Evolutionary conservation across 1,140 invertebrate genomes (phyloP).

Genomic region (Rhynchophorus ferrugineus): DNA sequence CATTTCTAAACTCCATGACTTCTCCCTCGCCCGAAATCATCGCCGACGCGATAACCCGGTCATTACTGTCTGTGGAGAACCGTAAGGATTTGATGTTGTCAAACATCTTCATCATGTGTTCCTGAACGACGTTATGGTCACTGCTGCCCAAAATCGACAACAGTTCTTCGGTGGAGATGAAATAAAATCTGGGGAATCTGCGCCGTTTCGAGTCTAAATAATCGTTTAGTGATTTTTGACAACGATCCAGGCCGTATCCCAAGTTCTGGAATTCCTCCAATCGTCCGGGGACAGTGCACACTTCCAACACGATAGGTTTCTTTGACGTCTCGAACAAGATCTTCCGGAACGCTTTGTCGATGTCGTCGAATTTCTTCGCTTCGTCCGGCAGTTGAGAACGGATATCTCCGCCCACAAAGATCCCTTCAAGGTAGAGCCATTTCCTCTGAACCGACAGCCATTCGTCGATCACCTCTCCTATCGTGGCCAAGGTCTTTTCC

Average conservation of each 20-base stretch:
- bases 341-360: conserved; percentile 72
- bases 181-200: conserved; percentile 84
- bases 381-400: conserved; percentile 76
- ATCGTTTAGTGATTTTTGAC: conserved; percentile 84
- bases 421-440: conserved; percentile 86
- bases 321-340: conserved; percentile 78
- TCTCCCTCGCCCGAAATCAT: conserved; percentile 83
- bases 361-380: conserved; percentile 80
- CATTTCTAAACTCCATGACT: conserved; percentile 70
- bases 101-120: conserved; percentile 93
- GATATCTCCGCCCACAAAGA: conserved; percentile 84
- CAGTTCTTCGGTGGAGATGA: conserved; percentile 88
- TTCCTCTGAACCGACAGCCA: conserved; percentile 79
- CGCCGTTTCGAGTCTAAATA: conserved; percentile 81
- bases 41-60: conserved; percentile 58
- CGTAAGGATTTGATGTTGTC: conserved; percentile 76
- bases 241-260: conserved; percentile 70
- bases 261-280: conserved; percentile 66
- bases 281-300: conserved; percentile 64
- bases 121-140: conserved; percentile 71
- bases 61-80: conserved; percentile 54
- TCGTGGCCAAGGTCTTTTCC: conserved; percentile 71
- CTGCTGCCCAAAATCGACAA: conserved; percentile 82
- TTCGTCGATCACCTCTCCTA: conserved; percentile 77
- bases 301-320: conserved; percentile 65